These are phyloP conservation scores for Lepus americanus DNA, from an alignment of 2,113 vertebrate species.

Conservation along the genomic window DNA sequence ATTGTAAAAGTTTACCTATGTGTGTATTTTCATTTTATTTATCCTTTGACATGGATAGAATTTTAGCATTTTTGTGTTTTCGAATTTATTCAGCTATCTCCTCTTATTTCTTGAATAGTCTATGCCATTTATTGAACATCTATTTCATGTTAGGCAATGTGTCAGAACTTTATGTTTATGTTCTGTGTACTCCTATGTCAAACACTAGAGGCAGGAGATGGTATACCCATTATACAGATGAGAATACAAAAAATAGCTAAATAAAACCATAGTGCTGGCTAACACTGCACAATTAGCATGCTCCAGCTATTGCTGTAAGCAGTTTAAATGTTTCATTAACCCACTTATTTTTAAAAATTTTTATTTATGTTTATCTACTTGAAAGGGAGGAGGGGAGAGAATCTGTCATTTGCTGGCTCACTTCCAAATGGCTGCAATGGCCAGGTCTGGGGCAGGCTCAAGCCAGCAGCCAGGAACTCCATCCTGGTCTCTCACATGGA, in stretches of 20 bases:
- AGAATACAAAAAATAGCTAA: neutral
- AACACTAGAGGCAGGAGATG: neutral
- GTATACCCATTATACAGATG: neutral
- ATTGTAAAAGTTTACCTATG: neutral
- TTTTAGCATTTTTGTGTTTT: neutral
- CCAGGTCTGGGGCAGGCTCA: too few species aligned
- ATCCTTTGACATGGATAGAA: neutral
- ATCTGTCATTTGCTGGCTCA: too few species aligned
- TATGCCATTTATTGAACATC: neutral
- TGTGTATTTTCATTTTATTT: neutral
- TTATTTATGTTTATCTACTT: too few species aligned
- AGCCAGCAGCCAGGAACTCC: too few species aligned
- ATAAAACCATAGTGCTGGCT: neutral
- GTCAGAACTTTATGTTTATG: neutral
- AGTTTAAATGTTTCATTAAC: neutral
- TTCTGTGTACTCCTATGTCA: neutral
- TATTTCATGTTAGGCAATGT: neutral
- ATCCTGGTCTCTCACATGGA: too few species aligned
- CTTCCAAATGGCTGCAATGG: too few species aligned
- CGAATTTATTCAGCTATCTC: neutral
- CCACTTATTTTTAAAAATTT: neutral
- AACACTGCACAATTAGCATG: neutral
- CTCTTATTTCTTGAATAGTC: slow-evolving; percentile 1
- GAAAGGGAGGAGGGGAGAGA: too few species aligned
- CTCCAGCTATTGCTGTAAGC: neutral